phyloP scores from a whole-genome alignment of 1,140 invertebrate species.

The Macrobrachium rosenbergii region DNA sequence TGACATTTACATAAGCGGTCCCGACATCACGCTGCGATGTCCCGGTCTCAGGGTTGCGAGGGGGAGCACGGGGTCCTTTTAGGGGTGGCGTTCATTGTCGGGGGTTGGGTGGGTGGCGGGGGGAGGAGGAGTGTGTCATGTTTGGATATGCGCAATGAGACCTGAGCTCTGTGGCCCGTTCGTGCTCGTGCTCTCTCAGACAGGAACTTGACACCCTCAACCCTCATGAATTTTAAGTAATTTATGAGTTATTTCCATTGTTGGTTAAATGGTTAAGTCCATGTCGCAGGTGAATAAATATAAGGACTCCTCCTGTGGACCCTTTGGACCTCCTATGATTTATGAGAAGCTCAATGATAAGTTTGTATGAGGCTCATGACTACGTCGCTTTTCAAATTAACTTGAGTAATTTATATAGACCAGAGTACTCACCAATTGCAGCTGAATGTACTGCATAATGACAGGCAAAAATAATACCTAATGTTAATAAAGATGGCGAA shows the following conservation, averaged over 20 bases:
- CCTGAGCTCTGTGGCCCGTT: constrained; percentile 33
- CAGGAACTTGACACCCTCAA: constrained; percentile 26
- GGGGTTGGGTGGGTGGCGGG: not conserved
- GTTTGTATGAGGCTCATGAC: constrained; percentile 1
- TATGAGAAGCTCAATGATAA: not conserved
- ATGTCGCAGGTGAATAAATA: constrained; percentile 48
- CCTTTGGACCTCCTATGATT: not conserved
- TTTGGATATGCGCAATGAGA: constrained; percentile 58
- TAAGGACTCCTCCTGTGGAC: not conserved
- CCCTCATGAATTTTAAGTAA: constrained; percentile 61
- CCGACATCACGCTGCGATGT: constrained; percentile 46
- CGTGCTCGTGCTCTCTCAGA: not conserved
- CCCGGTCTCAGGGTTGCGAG: not conserved
- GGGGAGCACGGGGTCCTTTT: no score
- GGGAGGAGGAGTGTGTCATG: constrained; percentile 26
- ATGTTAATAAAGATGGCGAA: no score
- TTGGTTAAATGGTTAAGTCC: constrained; percentile 49
- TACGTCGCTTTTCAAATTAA: not conserved
- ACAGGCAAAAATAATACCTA: no score
- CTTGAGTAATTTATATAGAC: no score
- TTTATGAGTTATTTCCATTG: constrained; percentile 63
- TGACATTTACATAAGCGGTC: constrained; percentile 48
- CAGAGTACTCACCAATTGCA: no score
- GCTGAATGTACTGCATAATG: no score
- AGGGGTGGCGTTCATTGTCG: no score